Percentiles rank a stretch among this genome's conserved stretches.
phyloP scores from a whole-genome alignment of 2,113 vertebrate species.

The Nerophis ophidion region DNA sequence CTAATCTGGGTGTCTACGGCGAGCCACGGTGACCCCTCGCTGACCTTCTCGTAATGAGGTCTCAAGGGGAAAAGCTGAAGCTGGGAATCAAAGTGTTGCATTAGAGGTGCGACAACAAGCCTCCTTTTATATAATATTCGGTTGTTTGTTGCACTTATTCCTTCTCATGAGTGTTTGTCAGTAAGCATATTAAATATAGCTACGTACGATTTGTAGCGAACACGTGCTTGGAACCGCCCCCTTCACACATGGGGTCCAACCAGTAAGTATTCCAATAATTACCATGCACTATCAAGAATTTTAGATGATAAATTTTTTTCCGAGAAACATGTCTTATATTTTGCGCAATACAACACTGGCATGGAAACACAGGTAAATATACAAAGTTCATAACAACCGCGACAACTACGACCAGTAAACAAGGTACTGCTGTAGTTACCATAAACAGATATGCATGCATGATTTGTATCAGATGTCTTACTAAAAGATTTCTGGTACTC shows the following conservation, averaged over 20 bases:
- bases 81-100: constrained; percentile 55
- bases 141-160: constrained; percentile 27
- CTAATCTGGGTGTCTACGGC: constrained; percentile 17
- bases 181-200: constrained; percentile 61
- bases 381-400: no score
- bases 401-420: no score
- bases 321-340: no score
- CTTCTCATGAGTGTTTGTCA: constrained; percentile 41
- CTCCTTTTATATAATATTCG: constrained; percentile 27
- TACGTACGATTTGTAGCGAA: not conserved
- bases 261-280: no score
- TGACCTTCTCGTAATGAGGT: constrained; percentile 62
- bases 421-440: no score
- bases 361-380: no score
- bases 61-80: constrained; percentile 25
- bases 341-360: no score
- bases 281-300: no score
- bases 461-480: not conserved
- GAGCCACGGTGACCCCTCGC: constrained; percentile 33
- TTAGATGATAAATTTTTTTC: no score
- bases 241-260: no score
- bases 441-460: not conserved
- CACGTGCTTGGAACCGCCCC: no score
- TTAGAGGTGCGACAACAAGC: constrained; percentile 26
- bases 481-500: no score